Percentiles rank a stretch among this genome's conserved stretches.
Conservation (phyloP, 1,140 invertebrate species). For the Zeugodacus cucurbitae region DNA sequence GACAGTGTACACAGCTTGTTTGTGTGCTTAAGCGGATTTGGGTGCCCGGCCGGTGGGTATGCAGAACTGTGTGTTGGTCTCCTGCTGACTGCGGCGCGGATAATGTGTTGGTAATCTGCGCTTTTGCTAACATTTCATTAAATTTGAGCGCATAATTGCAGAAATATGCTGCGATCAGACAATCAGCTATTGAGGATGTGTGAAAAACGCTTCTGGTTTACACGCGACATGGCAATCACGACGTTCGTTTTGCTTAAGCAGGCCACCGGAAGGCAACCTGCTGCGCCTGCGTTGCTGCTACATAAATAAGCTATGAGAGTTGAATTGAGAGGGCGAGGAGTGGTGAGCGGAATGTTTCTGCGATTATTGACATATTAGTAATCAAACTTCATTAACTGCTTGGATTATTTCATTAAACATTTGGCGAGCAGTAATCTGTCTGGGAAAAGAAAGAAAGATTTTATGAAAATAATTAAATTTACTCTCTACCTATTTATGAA, state of each 20-base stretch:
- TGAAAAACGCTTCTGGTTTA: neutral
- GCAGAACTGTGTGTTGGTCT: neutral
- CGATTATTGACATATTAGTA: neutral
- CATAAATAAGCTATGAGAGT: neutral
- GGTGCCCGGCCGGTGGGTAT: neutral
- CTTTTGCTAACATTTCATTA: conserved; percentile 34
- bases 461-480: neutral
- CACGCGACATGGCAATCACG: neutral
- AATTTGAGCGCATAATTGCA: conserved; percentile 36
- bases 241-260: neutral
- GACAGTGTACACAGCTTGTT: neutral
- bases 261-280: neutral
- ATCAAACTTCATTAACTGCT: neutral
- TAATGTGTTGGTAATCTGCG: conserved; percentile 24
- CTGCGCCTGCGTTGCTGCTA: neutral
- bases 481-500: too few species aligned
- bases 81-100: neutral
- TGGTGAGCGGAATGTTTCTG: neutral
- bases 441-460: neutral
- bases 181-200: neutral
- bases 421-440: neutral
- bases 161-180: conserved; percentile 23
- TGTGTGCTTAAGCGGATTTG: conserved; percentile 8
- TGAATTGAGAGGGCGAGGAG: neutral
- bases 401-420: conserved; percentile 4